phyloP scores from a whole-genome alignment of 2,113 vertebrate species.

The Heterotilapia buettikoferi region DNA sequence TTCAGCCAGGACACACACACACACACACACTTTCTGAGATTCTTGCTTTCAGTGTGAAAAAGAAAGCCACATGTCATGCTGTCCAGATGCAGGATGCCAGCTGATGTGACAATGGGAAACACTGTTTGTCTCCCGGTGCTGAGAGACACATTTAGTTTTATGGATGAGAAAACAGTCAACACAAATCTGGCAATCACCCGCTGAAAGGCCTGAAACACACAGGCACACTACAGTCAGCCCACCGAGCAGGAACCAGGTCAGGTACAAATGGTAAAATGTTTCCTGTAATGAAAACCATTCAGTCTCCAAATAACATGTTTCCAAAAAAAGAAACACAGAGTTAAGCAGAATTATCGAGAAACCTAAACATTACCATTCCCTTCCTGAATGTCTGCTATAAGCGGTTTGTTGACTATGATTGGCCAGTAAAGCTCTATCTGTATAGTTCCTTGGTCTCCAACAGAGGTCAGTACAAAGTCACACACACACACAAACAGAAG shows the following conservation, averaged over 20 bases:
- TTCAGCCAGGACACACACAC: not conserved
- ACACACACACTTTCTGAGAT: not conserved
- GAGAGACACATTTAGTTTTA: conserved; percentile 17
- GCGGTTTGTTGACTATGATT: not conserved
- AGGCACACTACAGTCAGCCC: not conserved
- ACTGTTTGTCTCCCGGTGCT: conserved; percentile 21
- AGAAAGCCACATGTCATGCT: conserved; percentile 2
- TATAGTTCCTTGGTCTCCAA: conserved; percentile 6
- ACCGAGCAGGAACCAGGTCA: not conserved
- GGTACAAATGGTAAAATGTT: not conserved
- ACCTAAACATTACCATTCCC: not conserved
- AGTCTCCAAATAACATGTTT: not conserved
- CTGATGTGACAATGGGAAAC: conserved; percentile 42
- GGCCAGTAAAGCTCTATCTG: not conserved
- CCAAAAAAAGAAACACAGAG: not conserved
- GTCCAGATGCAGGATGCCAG: conserved; percentile 15
- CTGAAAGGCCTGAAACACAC: not conserved
- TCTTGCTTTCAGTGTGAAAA: not conserved
- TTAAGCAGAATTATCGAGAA: not conserved
- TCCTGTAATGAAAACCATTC: not conserved
- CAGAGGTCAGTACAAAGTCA: conserved; percentile 49
- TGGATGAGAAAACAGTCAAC: conserved; percentile 14
- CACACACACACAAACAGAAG: not conserved
- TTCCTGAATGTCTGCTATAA: not conserved
- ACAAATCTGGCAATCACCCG: conserved; percentile 21